Evolutionary conservation across 2,888 invertebrate species (phyloP).

Genomic region (Rhagium mordax): DNA sequence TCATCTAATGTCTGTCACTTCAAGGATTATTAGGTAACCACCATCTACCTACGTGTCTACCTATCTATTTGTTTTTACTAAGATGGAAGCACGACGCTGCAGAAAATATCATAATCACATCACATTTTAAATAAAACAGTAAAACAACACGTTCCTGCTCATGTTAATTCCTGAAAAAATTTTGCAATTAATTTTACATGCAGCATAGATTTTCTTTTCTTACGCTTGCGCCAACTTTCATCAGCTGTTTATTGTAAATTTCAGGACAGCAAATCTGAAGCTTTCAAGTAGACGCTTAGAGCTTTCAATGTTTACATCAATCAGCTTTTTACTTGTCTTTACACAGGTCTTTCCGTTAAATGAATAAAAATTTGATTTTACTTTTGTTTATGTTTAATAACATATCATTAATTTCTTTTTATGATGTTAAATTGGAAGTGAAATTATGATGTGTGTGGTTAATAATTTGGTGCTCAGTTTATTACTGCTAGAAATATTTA

Average conservation of each 20-base stretch:
- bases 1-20: no score
- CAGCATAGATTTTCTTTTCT: not conserved
- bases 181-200: not conserved
- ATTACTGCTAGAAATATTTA: slow-evolving; percentile 35
- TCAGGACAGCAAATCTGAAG: slow-evolving; percentile 19
- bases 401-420: slow-evolving; percentile 21
- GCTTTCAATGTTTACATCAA: slow-evolving; percentile 23
- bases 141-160: no score
- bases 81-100: no score
- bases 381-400: slow-evolving; percentile 23
- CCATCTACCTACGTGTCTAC: no score
- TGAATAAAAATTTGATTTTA: slow-evolving; percentile 3
- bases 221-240: slow-evolving; percentile 45
- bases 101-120: no score
- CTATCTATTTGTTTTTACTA: no score
- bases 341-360: not conserved
- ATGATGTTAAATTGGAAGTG: slow-evolving; percentile 33
- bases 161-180: no score
- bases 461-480: slow-evolving; percentile 30
- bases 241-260: slow-evolving; percentile 41
- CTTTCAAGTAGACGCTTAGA: slow-evolving; percentile 33
- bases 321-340: not conserved
- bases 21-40: no score
- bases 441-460: slow-evolving; percentile 41
- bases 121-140: no score